phyloP scores from a whole-genome alignment of 2,797 vertebrate species.

The Helostoma temminkii region DNA sequence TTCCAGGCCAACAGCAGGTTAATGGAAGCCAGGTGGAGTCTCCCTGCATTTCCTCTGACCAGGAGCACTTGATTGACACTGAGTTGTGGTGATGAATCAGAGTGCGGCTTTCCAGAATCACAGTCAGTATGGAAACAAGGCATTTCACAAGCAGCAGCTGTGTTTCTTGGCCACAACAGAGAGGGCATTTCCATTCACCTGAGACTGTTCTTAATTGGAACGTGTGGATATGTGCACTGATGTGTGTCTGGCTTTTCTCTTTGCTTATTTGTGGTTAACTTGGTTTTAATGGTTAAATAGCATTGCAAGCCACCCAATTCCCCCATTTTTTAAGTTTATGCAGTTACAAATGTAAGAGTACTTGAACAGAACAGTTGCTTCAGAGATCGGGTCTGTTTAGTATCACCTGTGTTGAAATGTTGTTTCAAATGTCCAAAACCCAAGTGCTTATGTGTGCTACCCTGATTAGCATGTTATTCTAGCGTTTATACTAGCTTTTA shows the following conservation, averaged over 20 bases:
- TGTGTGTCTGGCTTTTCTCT: constrained; percentile 68
- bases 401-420: constrained; percentile 12
- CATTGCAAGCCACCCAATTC: constrained; percentile 43
- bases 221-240: constrained; percentile 57
- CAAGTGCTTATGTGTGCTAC: background rate
- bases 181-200: constrained; percentile 63
- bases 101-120: constrained; percentile 52
- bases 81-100: constrained; percentile 61
- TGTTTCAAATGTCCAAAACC: background rate
- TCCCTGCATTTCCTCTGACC: constrained; percentile 53
- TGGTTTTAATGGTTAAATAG: constrained; percentile 51
- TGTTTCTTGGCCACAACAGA: constrained; percentile 73
- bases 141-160: constrained; percentile 70
- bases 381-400: constrained; percentile 32
- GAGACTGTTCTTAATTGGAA: constrained; percentile 67
- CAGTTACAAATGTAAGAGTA: constrained; percentile 6
- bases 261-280: constrained; percentile 59
- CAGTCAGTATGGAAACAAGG: constrained; percentile 66
- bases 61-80: constrained; percentile 70
- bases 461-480: background rate
- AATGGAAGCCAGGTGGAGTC: constrained; percentile 77
- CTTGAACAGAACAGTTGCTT: constrained; percentile 9
- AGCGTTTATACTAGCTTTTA: background rate
- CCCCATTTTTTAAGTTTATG: constrained; percentile 14
- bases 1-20: constrained; percentile 75